These are phyloP conservation scores for Melanocharis versteri DNA, from an alignment of 2,113 vertebrate species.

Conservation along the genomic window DNA sequence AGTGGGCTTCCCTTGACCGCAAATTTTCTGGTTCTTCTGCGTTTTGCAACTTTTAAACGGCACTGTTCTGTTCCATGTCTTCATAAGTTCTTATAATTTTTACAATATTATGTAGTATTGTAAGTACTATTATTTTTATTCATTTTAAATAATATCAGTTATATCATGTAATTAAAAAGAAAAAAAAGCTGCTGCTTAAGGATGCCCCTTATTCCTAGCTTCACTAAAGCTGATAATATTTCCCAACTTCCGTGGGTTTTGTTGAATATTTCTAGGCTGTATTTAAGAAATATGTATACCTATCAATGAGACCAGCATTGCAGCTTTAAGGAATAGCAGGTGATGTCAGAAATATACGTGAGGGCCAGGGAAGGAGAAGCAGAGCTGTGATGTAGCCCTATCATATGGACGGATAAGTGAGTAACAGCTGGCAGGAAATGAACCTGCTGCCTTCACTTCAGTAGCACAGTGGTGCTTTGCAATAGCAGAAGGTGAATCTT, in stretches of 20 bases:
- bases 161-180: not conserved
- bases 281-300: not conserved
- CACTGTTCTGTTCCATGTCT: not conserved
- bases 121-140: not conserved
- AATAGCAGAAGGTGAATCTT: not conserved
- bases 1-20: not conserved
- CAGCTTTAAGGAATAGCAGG: not conserved
- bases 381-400: not conserved
- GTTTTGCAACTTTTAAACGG: not conserved
- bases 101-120: not conserved
- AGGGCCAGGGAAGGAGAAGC: not conserved
- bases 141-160: not conserved
- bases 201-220: not conserved
- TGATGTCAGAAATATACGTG: not conserved
- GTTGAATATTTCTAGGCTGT: not conserved
- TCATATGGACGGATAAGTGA: rapidly evolving
- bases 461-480: not conserved
- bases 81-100: not conserved
- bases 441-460: not conserved
- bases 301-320: not conserved
- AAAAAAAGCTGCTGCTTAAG: not conserved
- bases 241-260: not conserved
- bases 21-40: not conserved
- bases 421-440: not conserved
- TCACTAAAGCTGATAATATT: not conserved